Percentiles rank a stretch among this genome's conserved stretches.
Conservation (phyloP, 1,140 invertebrate species). For the Calephelis virginiensis region DNA sequence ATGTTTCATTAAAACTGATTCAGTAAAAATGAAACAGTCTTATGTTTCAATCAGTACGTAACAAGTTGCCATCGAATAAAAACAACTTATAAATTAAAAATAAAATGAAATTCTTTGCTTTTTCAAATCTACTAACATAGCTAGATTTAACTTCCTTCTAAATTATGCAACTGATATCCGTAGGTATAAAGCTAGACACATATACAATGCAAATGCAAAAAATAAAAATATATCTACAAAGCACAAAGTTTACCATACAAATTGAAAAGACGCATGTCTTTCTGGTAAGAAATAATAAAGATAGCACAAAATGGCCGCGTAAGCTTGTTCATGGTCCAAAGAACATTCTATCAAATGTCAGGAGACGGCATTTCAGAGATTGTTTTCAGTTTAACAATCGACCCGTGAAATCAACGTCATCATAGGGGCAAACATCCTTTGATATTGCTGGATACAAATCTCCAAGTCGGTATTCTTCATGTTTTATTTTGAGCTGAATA, state of each 20-base stretch:
- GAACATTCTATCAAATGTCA: slow-evolving; percentile 72
- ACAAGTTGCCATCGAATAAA: no score
- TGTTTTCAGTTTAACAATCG: slow-evolving; percentile 56
- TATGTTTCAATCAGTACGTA: no score
- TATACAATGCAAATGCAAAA: background rate
- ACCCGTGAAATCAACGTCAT: slow-evolving; percentile 68
- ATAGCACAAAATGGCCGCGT: slow-evolving; percentile 34
- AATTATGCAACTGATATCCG: no score
- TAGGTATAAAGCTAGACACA: no score
- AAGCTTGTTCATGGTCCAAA: slow-evolving; percentile 59
- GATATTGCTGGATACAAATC: slow-evolving; percentile 44
- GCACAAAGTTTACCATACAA: slow-evolving; percentile 5
- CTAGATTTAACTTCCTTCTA: no score
- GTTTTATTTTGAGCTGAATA: slow-evolving; percentile 31
- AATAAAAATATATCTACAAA: background rate
- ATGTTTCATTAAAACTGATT: no score
- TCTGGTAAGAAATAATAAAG: slow-evolving; percentile 45
- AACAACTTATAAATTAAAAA: no score
- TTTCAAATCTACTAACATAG: no score
- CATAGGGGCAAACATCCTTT: slow-evolving; percentile 55
- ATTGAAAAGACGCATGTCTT: slow-evolving; percentile 25
- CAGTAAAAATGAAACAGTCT: no score
- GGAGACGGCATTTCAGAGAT: slow-evolving; percentile 60
- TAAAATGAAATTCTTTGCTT: no score
- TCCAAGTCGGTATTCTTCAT: slow-evolving; percentile 32